A percentile compares a stretch with the other conserved stretches of the same genome.
These are phyloP conservation scores for Saimiri boliviensis DNA, from an alignment of 2,113 vertebrate species.

Conservation along the genomic window DNA sequence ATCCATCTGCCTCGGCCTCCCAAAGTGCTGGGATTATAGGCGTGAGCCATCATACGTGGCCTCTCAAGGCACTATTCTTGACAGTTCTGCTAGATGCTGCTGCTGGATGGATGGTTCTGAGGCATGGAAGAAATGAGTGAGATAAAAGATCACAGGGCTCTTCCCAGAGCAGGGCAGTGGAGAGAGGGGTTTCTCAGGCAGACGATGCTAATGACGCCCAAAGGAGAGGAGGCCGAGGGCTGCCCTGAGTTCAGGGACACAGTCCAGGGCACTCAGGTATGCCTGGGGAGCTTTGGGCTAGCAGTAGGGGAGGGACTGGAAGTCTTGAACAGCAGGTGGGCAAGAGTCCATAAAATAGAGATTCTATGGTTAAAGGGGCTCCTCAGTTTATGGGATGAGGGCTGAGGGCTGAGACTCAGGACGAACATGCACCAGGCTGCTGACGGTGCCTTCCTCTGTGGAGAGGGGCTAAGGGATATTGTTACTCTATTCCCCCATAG, in stretches of 20 bases:
- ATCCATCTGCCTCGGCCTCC: too few relatives aligned
- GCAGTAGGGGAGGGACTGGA: not conserved
- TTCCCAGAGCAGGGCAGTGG: not conserved
- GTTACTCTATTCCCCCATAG: not conserved
- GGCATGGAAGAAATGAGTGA: not conserved
- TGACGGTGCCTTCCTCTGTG: not conserved
- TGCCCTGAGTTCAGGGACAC: not conserved
- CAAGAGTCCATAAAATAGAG: too few relatives aligned
- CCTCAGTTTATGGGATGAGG: too few relatives aligned
- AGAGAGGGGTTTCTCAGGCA: not conserved
- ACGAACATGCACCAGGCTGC: not conserved
- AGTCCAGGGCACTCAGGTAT: not conserved
- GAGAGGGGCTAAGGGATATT: accelerated
- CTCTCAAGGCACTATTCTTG: not conserved
- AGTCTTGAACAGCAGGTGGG: not conserved
- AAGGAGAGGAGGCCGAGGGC: not conserved
- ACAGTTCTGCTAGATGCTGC: accelerated
- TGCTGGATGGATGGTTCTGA: too few relatives aligned
- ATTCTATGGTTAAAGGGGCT: not conserved
- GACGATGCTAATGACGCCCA: too few relatives aligned
- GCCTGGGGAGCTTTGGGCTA: not conserved
- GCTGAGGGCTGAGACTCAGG: not conserved
- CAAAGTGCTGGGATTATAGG: too few relatives aligned
- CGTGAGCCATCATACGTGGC: too few relatives aligned
- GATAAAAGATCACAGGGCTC: not conserved